These are phyloP conservation scores for Melanargia galathea DNA, from an alignment of 2,888 invertebrate genomes.

Conservation along the genomic window DNA sequence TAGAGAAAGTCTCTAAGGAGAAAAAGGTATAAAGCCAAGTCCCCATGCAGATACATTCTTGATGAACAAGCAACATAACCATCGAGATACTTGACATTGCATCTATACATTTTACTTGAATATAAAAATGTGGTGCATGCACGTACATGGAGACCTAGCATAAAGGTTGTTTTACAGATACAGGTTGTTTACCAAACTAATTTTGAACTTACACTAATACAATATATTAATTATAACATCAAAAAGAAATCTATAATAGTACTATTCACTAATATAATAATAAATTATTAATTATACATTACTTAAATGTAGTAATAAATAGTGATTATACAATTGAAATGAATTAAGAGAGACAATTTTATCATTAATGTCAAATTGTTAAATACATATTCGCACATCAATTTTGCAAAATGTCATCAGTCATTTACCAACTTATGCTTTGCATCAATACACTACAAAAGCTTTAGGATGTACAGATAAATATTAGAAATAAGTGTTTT, in stretches of 20 bases:
- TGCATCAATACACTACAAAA: constrained; percentile 35
- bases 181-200: constrained; percentile 69
- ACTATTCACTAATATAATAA: constrained; percentile 77
- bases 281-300: constrained; percentile 79
- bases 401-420: constrained; percentile 26
- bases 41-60: background rate
- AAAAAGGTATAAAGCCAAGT: constrained; percentile 42
- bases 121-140: background rate
- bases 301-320: constrained; percentile 81
- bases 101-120: background rate
- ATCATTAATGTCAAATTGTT: constrained; percentile 69
- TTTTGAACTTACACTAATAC: constrained; percentile 76
- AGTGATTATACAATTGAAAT: constrained; percentile 76
- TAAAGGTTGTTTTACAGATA: constrained; percentile 59
- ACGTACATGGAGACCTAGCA: background rate
- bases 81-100: background rate
- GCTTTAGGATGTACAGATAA: constrained; percentile 8
- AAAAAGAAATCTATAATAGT: constrained; percentile 77
- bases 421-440: constrained; percentile 23
- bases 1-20: constrained; percentile 9
- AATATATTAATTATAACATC: constrained; percentile 78
- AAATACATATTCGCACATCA: constrained; percentile 29
- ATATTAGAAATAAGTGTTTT: constrained; percentile 11
- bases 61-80: background rate
- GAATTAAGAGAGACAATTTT: constrained; percentile 79